Conservation (phyloP, 2,888 invertebrate genomes). For the Arenicola marina region DNA sequence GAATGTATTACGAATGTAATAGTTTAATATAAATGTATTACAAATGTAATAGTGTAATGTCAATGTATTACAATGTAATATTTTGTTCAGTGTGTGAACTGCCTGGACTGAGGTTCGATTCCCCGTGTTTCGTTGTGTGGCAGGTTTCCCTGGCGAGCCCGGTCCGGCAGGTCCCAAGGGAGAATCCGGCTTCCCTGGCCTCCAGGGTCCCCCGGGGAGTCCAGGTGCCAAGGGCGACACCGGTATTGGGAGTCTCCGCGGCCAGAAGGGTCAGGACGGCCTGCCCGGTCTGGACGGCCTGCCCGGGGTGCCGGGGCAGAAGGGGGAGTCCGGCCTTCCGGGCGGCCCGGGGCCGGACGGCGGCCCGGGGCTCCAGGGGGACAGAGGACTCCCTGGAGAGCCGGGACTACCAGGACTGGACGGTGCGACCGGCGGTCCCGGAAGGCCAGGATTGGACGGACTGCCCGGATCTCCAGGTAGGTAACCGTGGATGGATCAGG, state of each 20-base stretch:
- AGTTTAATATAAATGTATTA: too few species aligned
- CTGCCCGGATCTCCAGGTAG: constrained; percentile 14
- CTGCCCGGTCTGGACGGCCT: constrained; percentile 8
- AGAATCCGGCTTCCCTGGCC: constrained; percentile 33
- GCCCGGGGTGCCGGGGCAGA: neutral
- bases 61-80: too few species aligned
- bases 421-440: constrained; percentile 16
- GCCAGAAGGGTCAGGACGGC: constrained; percentile 13
- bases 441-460: constrained; percentile 18
- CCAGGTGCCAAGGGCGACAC: constrained; percentile 44
- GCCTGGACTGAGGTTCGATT: too few species aligned
- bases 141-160: too few species aligned
- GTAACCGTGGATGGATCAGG: too few species aligned
- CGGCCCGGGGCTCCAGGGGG: neutral
- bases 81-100: too few species aligned
- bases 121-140: too few species aligned
- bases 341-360: constrained; percentile 1
- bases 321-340: constrained; percentile 3
- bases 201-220: constrained; percentile 27
- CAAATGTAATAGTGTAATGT: too few species aligned
- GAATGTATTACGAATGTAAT: too few species aligned
- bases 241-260: constrained; percentile 32
- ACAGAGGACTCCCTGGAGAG: constrained; percentile 9
- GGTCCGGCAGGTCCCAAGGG: constrained; percentile 38
- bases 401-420: constrained; percentile 19